Base-by-base conservation (phyloP, 1,140 invertebrate genomes). In the Drosophila quadrilineata region DNA sequence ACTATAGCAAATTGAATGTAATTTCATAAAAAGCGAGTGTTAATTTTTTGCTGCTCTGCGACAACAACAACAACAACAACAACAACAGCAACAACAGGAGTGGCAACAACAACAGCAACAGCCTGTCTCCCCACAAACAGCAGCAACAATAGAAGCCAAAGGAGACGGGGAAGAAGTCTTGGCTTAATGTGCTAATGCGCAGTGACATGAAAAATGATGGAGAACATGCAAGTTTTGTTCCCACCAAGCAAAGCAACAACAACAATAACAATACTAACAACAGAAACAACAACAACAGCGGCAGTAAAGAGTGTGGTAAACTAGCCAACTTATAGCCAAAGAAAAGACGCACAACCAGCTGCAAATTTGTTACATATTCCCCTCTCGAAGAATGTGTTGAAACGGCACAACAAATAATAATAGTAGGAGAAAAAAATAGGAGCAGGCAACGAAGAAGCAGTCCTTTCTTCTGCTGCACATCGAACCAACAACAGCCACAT, bases 11-110 rank as follows among this genome's bases (percentile, higher is more conserved):
- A 84, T 84, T 84, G 74, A 84, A 85, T 85, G 74, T 84, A 84
- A 85, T 85, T 85, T 85, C 74, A 84, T 85, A 85, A 84, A 85
- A 85, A 84, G 79, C 74, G 74, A 63, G 79, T 79, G 79, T 84
- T 84, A 85, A 85, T 84, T 84, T 84, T 82, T 84, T 84, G 52
- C 71, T 49, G 48, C n/a, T n/a, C n/a, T 59, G 33, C 38, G 38
- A 64, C 57, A 57, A 68, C 63, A 69, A 63, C 60, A 63, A 57
- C 49, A 74, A 41, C 28, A 46, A 36, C 26, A 21, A 31, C 36
- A 35, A 6, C 22, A 38, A 12, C 14, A 28, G 22, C n/a, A 26
- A 33, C 8, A 36, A 38, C 19, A 16, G n/a, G 0, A 33, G 10
- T 21, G 16, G 56, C 10, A 31, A 8, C 28, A 45, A 22, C 35